Evolutionary conservation across 37 sponge, comb jelly and placozoan genomes (phyloP).

Genomic region (Chondrosia reniformis): DNA sequence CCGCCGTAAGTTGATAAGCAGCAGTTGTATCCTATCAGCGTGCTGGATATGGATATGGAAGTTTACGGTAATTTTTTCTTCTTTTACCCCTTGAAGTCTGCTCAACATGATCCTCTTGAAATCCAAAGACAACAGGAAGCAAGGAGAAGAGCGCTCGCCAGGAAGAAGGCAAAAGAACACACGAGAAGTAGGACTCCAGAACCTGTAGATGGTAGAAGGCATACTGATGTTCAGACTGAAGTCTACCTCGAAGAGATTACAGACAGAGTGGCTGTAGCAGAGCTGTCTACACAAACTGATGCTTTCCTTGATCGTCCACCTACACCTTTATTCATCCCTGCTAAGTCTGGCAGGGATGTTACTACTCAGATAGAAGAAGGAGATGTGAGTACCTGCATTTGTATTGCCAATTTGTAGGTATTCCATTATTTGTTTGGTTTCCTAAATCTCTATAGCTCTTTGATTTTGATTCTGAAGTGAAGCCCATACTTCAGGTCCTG

Average conservation of each 20-base stretch:
- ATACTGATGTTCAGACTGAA: slow-evolving; percentile 97
- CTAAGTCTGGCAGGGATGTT: slow-evolving; percentile 93
- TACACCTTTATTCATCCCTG: slow-evolving; percentile 94
- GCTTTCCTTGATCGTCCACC: slow-evolving; percentile 96
- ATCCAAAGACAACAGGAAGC: slow-evolving; percentile 92
- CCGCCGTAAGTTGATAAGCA: slow-evolving; percentile 65
- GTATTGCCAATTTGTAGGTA: neutral
- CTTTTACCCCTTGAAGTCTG: slow-evolving; percentile 45
- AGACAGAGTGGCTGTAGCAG: slow-evolving; percentile 91
- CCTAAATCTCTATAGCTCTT: slow-evolving; percentile 71
- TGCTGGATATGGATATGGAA: no score
- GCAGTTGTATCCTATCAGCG: neutral
- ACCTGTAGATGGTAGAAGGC: slow-evolving; percentile 92
- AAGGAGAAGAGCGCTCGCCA: slow-evolving; percentile 71
- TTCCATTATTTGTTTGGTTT: neutral
- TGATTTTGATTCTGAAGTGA: slow-evolving; percentile 94
- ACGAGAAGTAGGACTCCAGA: slow-evolving; percentile 74
- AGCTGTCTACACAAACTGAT: slow-evolving; percentile 92
- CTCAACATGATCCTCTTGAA: slow-evolving; percentile 92
- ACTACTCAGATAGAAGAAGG: slow-evolving; percentile 95
- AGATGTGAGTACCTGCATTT: slow-evolving; percentile 68
- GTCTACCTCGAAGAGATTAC: slow-evolving; percentile 95
- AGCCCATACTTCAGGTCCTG: slow-evolving; percentile 94
- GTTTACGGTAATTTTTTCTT: neutral
- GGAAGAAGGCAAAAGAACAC: slow-evolving; percentile 76